Evolutionary conservation across 2,888 invertebrate species (phyloP), one percentile per base, ranked within the genome.

Genomic region (Stenichneumon culpator): DNA sequence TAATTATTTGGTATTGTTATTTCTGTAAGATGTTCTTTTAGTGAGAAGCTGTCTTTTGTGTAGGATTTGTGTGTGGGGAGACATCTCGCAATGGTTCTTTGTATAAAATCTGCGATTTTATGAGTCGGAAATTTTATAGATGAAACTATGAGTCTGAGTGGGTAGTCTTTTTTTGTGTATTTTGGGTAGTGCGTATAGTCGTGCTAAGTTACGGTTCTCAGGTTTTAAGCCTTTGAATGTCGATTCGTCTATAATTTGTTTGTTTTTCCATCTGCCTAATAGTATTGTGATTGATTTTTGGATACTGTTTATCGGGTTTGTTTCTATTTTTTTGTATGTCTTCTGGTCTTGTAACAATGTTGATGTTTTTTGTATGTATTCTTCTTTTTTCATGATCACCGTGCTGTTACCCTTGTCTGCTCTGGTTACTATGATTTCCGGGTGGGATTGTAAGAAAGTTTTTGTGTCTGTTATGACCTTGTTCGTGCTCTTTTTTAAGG

Each of bases 381-480:
- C 60, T 4, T 7, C 19, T 36, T 44, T 68, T n/a, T 60, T 47
- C 1, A 74, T 11, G 1, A 69, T 60, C 0, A 68, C 68, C 1
- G 68, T 68, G 3, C 22, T 50, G 28, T 78, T 78, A 0, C 68
- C 77, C 68, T 78, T 68, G 11, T 57, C 68, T 16, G 78, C 69
- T 25, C 60, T 57, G 2, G 78, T 79, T 1, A 69, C 14, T 79
- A 69, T 9, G 2, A 69, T n/a, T 50, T 78, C 39, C 25, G 78
- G 57, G 19, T 78, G 36, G 0, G 25, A 57, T 54, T 39, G 14
- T n/a, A 69, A 9, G 7, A 44, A 78, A 57, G 0, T 7, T 36
- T 36, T 36, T 3, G 36, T 78, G 44, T 78, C 19, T 28, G 2
- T 47, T 3, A 78, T 60, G 0, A 78, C n/a, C n/a, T 47, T 69